Base-by-base conservation (phyloP, 2,888 invertebrate species). In the Phyto melanocephala region DNA sequence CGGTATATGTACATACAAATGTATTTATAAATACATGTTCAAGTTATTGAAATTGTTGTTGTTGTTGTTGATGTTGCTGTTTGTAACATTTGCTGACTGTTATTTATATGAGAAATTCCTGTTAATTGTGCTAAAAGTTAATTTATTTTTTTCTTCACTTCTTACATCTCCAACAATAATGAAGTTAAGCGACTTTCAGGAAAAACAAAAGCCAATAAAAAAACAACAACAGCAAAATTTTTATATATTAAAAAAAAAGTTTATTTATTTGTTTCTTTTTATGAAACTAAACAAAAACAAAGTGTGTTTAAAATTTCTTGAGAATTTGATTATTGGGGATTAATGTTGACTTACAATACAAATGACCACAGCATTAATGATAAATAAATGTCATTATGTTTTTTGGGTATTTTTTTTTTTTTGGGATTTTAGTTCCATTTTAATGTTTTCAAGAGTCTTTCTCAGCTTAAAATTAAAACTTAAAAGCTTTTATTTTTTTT, bases 91-190 rank as follows among this genome's bases (percentile, higher is more conserved):
- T 77, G 63, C 74, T 79, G 79, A 60, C 75, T 79, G 82, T 82
- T 79, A 76, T 82, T 82, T 82, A 82, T 82, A 82, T 82, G 82
- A 82, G 82, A 82, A 82, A 82, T 82, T 82, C 82, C 75, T 79
- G 75, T 82, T 82, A 79, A 82, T 82, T 82, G 79, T 76, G 79
- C 79, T 76, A 79, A 79, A 82, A 79, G 60, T 82, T 76, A 79
- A 76, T 79, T 76, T 62, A 52, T 68, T 20, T 50, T 20, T 50
- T 7, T 71, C 28, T 68, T n/a, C 11, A 42, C 63, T n/a, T 42
- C 35, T 8, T 17, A 68, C 45, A 28, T 15, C 56, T 37, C 3
- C 15, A 52, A 50, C 35, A 11, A 13, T 11, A 22, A 6, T 40
- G 15, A 50, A 75, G 54, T 52, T 68, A 68, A 60, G n/a, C 40